Evolutionary conservation across 64 coral and sea anemone genomes (phyloP).

Genomic region (Stichodactyla mertensii): DNA sequence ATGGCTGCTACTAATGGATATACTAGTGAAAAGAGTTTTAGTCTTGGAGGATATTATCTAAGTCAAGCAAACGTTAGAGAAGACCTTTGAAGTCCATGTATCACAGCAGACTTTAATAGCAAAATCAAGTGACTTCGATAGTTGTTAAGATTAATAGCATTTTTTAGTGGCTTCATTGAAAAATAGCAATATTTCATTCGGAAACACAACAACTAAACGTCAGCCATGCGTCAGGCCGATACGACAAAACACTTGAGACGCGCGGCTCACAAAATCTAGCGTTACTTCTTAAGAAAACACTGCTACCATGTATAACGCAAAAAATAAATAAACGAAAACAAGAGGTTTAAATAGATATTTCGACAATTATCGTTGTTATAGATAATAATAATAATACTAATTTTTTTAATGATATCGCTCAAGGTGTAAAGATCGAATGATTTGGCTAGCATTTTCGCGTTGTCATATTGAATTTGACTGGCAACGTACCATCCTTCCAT

Average conservation of each 20-base stretch:
- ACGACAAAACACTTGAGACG: background rate
- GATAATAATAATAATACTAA: background rate
- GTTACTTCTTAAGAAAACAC: background rate
- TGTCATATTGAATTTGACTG: background rate
- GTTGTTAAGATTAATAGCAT: constrained; percentile 7
- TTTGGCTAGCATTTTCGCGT: background rate
- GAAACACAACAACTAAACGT: background rate
- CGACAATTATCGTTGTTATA: background rate
- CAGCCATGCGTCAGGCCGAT: background rate
- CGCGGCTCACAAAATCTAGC: background rate
- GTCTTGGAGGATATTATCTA: background rate
- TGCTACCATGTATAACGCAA: background rate
- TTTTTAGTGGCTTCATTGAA: background rate
- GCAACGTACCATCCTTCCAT: background rate
- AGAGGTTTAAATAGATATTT: background rate
- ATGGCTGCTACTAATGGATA: background rate
- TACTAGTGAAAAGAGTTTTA: background rate
- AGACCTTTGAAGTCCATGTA: background rate
- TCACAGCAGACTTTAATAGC: background rate
- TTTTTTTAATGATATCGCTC: background rate
- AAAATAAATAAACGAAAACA: background rate
- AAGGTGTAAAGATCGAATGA: background rate
- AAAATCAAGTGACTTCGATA: background rate
- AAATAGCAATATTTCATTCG: constrained; percentile 5
- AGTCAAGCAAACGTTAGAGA: background rate